Percentiles rank a stretch among this genome's conserved stretches.
phyloP scores from a whole-genome alignment of 1,140 invertebrate genomes.

The Cylas formicarius region DNA sequence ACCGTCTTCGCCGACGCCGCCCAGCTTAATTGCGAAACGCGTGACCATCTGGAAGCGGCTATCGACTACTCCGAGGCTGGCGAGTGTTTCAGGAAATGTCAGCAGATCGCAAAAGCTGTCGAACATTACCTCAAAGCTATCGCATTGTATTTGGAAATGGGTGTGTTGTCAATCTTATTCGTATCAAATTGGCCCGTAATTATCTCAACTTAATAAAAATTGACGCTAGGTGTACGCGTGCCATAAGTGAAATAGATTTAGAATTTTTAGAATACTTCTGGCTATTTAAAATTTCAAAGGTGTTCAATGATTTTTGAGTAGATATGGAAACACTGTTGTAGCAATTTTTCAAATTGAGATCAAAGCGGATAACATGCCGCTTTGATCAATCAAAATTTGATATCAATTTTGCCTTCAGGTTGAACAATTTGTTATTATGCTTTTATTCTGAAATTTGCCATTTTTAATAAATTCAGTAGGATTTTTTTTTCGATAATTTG shows the following conservation, averaged over 20 bases:
- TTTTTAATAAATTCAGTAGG: too few relatives aligned
- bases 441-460: too few relatives aligned
- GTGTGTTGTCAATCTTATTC: too few relatives aligned
- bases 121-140: constrained; percentile 86
- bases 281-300: not conserved
- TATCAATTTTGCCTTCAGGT: too few relatives aligned
- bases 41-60: constrained; percentile 86
- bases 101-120: constrained; percentile 80
- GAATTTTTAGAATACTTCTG: constrained; percentile 1
- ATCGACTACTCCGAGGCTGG: constrained; percentile 90
- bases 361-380: too few relatives aligned
- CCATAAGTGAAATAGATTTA: constrained; percentile 5
- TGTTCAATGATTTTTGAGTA: too few relatives aligned
- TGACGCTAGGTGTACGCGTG: too few relatives aligned
- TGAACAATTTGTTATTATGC: too few relatives aligned
- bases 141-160: constrained; percentile 98
- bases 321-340: too few relatives aligned
- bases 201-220: not conserved
- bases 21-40: constrained; percentile 71
- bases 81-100: constrained; percentile 93
- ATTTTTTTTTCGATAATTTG: too few relatives aligned
- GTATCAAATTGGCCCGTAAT: not conserved
- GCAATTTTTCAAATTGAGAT: too few relatives aligned
- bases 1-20: constrained; percentile 92
- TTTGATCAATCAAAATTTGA: too few relatives aligned